phyloP scores from a whole-genome alignment of 2,888 invertebrate genomes.

The Geotrupes spiniger region DNA sequence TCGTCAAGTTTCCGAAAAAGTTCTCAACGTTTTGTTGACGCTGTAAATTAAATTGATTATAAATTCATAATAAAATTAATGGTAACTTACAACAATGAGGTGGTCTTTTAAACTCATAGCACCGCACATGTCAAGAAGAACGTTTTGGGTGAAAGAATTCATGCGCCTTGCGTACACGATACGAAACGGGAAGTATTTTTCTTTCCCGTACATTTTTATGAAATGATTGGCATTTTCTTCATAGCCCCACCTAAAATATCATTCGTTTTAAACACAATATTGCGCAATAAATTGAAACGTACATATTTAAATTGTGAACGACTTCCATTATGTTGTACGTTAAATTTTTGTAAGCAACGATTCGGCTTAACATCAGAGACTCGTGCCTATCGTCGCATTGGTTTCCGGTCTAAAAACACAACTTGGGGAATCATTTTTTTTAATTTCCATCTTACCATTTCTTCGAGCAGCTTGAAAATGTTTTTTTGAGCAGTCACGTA shows the following conservation, averaged over 20 bases:
- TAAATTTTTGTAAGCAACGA: conserved; percentile 17
- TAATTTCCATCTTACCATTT: conserved; percentile 12
- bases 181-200: conserved; percentile 18
- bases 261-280: no score
- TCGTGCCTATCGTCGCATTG: no score
- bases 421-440: no score
- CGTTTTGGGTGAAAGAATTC: conserved; percentile 10
- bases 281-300: no score
- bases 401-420: no score
- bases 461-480: conserved; percentile 10
- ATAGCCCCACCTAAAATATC: conserved; percentile 19
- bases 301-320: conserved; percentile 13
- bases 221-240: conserved; percentile 17
- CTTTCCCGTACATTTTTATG: conserved; percentile 14
- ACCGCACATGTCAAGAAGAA: conserved; percentile 2
- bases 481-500: conserved; percentile 6
- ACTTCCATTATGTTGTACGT: conserved; percentile 10
- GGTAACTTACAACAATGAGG: no score
- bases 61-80: no score
- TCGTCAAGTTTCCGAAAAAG: conserved; percentile 11
- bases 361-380: conserved; percentile 9
- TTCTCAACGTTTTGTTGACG: conserved; percentile 9
- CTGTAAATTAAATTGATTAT: no score
- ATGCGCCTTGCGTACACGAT: conserved; percentile 15
- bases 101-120: neutral